phyloP scores from a whole-genome alignment of 2,888 invertebrate species.

The Eilema caniola region DNA sequence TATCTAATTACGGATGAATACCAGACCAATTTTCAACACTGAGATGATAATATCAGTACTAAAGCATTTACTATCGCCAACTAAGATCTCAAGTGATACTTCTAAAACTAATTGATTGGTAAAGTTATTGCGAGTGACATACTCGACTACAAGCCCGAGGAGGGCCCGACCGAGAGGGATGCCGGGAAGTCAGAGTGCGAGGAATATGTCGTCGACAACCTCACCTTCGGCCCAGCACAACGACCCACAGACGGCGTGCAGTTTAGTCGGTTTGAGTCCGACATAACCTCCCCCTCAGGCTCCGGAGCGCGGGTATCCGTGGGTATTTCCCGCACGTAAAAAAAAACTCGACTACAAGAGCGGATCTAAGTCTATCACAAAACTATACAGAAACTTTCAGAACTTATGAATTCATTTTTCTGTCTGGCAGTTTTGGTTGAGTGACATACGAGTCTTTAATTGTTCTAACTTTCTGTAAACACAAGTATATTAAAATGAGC shows the following conservation, averaged over 20 bases:
- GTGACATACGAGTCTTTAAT: constrained; percentile 43
- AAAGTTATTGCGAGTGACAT: constrained; percentile 46
- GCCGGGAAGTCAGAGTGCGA: too few relatives aligned
- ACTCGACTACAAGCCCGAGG: constrained; percentile 38
- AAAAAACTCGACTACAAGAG: constrained; percentile 38
- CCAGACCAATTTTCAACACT: too few relatives aligned
- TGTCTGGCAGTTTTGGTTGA: constrained; percentile 73
- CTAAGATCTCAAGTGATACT: constrained; percentile 21
- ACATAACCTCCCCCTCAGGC: too few relatives aligned
- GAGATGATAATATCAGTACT: background rate
- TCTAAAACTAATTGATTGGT: constrained; percentile 37
- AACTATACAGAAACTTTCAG: constrained; percentile 71
- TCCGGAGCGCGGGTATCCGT: too few relatives aligned
- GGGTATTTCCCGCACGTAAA: too few relatives aligned
- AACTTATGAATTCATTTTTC: constrained; percentile 82
- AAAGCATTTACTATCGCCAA: background rate
- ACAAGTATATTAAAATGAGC: background rate
- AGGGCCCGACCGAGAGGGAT: too few relatives aligned
- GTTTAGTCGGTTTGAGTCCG: too few relatives aligned
- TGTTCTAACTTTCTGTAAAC: constrained; percentile 20
- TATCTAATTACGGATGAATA: too few relatives aligned
- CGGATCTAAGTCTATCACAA: constrained; percentile 67
- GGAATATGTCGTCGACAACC: too few relatives aligned
- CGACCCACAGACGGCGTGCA: too few relatives aligned
- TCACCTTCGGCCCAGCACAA: too few relatives aligned